Evolutionary conservation across 2,888 invertebrate genomes (phyloP), one percentile per base, ranked within the genome.

Genomic region (Omphaloscelis lunosa): DNA sequence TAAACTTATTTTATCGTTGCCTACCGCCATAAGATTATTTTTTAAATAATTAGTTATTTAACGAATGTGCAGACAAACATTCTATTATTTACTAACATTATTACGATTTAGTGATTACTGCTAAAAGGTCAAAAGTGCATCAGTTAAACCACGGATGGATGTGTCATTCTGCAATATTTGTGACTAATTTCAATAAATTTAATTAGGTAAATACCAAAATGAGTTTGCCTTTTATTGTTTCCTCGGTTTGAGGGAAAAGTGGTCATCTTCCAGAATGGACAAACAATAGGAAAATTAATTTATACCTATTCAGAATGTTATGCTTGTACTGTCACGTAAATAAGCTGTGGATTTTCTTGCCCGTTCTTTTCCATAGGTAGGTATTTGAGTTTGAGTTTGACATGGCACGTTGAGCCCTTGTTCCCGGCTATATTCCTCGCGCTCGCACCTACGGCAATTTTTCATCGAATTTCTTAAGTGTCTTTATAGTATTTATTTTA

Each of bases 121-220:
- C 27, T 23, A 53, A 65, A 27, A 59, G 82, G 81, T 81, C 3
- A 65, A 65, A 59, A 74, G 78, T 58, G 27, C 81, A 78, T 78
- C 78, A 23, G 0, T 45, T 0, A 0, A 17, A 58, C 58, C 65
- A 20, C 65, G 45, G 3, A 15, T 1, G 2, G 7, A 23, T 81
- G 78, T 29, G 63, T 81, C 51, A 78, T 81, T 78, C 78, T 65
- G 65, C 51, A 78, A 78, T 27, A 0, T 34, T 34, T 81, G 15
- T 72, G 56, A 56, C 34, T 79, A 77, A 77, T 2, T 76, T 17
- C 2, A 77, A 41, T 27, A 2, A 9, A n/a, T n/a, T 48, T 4
- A 58, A n/a, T 23, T n/a, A 53, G 5, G 9, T 45, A 61, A 0
- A 9, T 59, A 34, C n/a, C 12, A 17, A 27, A 17, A n/a, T 17